phyloP scores from a whole-genome alignment of 2,113 vertebrate species.

The Hyperoodon ampullatus region DNA sequence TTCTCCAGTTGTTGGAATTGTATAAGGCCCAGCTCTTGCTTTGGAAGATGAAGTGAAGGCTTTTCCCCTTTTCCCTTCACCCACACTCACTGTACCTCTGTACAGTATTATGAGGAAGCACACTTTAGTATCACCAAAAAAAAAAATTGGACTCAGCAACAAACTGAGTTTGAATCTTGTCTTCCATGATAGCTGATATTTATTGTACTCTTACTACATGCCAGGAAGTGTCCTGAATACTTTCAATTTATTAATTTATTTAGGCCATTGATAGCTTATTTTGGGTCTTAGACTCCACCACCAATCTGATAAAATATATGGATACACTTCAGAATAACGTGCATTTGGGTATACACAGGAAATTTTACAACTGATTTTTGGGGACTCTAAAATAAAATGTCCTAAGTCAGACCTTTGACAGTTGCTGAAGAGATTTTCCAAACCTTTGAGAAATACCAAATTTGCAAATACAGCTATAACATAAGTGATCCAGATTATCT shows the following conservation, averaged over 20 bases:
- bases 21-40: background rate
- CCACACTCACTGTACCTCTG: background rate
- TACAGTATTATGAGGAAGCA: background rate
- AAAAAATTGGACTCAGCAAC: background rate
- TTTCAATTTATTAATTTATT: background rate
- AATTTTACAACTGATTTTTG: background rate
- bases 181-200: background rate
- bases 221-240: background rate
- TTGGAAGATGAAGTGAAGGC: background rate
- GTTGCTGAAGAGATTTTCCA: background rate
- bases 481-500: background rate
- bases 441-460: background rate
- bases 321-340: background rate
- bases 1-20: background rate
- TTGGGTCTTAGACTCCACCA: background rate
- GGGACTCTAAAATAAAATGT: background rate
- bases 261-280: background rate
- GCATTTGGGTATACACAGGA: background rate
- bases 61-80: background rate
- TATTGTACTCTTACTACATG: background rate
- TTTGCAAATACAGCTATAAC: background rate
- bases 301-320: background rate
- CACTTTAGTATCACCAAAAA: background rate
- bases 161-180: background rate
- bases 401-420: background rate